Conservation (phyloP, 2,888 invertebrate genomes). For the Cantharis lateralis region DNA sequence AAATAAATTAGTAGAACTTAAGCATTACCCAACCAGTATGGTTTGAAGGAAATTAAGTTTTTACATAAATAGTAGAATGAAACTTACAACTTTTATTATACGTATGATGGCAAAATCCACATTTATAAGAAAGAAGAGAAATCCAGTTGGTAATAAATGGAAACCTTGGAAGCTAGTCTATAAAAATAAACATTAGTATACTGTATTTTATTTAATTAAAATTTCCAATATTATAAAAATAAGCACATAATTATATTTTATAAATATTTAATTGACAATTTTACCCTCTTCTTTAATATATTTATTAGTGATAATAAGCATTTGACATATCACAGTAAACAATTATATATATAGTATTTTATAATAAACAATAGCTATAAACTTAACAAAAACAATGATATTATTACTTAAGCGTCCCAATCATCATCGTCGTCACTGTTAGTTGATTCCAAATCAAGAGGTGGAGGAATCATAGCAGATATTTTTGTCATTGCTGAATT, state of each 20-base stretch:
- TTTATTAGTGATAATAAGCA: neutral
- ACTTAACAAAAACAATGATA: neutral
- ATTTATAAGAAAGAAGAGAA: neutral
- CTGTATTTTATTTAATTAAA: neutral
- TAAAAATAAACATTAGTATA: neutral
- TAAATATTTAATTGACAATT: neutral
- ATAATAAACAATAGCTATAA: neutral
- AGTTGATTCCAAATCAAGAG: conserved; percentile 57
- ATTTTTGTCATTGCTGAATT: conserved; percentile 69
- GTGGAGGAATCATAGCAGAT: conserved; percentile 79
- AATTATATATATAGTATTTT: neutral
- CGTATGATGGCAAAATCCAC: too few species aligned
- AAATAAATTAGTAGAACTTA: too few species aligned
- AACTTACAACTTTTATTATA: too few species aligned
- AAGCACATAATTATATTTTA: neutral
- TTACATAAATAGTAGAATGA: too few species aligned
- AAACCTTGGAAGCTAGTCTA: neutral
- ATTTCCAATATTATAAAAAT: neutral
- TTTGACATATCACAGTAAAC: neutral
- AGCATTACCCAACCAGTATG: too few species aligned
- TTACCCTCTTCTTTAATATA: neutral
- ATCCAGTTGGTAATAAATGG: neutral
- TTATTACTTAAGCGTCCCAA: conserved; percentile 57
- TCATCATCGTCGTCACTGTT: conserved; percentile 64
- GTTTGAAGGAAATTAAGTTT: too few species aligned